These are phyloP conservation scores for Corythornis cristatus DNA, from an alignment of 2,113 vertebrate genomes.

Conservation along the genomic window DNA sequence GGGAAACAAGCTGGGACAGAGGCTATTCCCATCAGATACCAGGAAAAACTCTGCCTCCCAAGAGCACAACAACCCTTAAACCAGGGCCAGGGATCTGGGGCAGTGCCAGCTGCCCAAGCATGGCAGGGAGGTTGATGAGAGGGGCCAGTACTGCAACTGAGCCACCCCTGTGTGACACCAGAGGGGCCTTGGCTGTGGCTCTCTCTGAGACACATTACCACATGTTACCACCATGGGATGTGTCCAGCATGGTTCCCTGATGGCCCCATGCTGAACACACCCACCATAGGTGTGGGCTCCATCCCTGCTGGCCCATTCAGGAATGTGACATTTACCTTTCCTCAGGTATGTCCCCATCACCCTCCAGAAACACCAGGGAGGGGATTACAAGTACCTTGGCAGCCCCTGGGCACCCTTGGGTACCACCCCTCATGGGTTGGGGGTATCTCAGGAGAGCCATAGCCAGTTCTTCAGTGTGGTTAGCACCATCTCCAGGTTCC, in stretches of 20 bases:
- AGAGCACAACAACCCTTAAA: background rate
- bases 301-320: too few species aligned
- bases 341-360: background rate
- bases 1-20: background rate
- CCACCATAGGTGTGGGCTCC: rapidly evolving
- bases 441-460: background rate
- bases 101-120: rapidly evolving
- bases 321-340: background rate
- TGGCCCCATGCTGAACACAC: rapidly evolving
- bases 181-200: background rate
- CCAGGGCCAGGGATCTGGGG: rapidly evolving
- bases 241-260: background rate
- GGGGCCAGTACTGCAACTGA: background rate
- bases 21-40: background rate
- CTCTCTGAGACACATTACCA: background rate
- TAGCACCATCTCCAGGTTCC: background rate
- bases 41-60: background rate
- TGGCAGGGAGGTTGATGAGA: background rate
- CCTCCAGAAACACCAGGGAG: background rate
- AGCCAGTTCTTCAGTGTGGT: rapidly evolving
- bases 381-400: too few species aligned
- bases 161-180: background rate
- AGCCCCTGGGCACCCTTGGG: background rate
- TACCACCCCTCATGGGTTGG: rapidly evolving
- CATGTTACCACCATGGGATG: rapidly evolving